Base-by-base conservation (phyloP, 2,888 invertebrate genomes). In the Cecidostiba fungosa region DNA sequence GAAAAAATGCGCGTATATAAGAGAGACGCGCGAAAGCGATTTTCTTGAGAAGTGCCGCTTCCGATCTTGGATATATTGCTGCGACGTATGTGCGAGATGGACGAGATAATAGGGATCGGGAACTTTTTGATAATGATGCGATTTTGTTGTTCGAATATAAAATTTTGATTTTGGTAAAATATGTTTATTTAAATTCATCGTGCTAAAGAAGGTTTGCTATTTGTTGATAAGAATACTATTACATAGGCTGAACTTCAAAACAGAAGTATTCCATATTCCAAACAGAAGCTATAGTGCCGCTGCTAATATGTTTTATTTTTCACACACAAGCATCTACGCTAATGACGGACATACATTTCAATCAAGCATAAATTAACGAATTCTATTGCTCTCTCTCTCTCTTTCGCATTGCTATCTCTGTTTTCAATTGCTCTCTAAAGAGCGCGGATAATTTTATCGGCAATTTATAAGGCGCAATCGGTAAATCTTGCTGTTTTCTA, bases 401-500 rank as follows among this genome's bases (percentile, higher is more conserved):
- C 36, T 36, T 8, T 5, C 19, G 74, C 43, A 50, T 47, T 5
- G 26, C 16, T n/a, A 32, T 32, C 50, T 76, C 32, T 14, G n/a
- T 77, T 32, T 26, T 77, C 36, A 12, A 77, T 66, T 36, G 36
- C 23, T 14, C 32, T 43, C 16, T 29, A 50, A 47, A 14, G 5
- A 14, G 32, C 69, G 19, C 23, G 3, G 54, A 74, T 73, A 62
- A 73, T 39, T 70, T 79, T 26, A 62, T 81, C 29, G 14, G 43
- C 12, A 32, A 26, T 39, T 81, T 74, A 74, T 62, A 39, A 72
- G 12, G 29, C 54, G 23, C n/a, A 43, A 74, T 80, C 54, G 19
- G 10, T 80, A 80, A 70, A 80, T 81, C 43, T 50, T 16, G n/a
- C 16, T 72, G 19, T 19, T 79, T 80, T 80, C 43, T 23, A 54